Conservation (phyloP, 2,113 vertebrate species). For the Mugil cephalus region DNA sequence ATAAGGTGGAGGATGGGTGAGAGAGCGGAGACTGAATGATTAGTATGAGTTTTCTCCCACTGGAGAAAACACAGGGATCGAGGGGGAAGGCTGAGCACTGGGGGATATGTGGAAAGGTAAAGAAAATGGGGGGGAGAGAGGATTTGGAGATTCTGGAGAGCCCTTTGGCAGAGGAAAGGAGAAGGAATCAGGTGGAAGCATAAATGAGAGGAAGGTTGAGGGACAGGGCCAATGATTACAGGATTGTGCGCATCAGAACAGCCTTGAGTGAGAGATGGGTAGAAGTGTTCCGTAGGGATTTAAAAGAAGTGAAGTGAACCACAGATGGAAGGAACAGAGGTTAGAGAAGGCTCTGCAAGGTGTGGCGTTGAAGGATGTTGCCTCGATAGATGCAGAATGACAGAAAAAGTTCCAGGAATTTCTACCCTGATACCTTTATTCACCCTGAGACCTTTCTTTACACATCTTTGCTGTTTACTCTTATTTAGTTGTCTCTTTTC, state of each 20-base stretch:
- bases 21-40: slow-evolving; percentile 66
- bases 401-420: slow-evolving; percentile 12
- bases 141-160: slow-evolving; percentile 64
- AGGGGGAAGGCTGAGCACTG: slow-evolving; percentile 37
- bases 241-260: slow-evolving; percentile 61
- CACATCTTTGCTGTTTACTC: background rate
- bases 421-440: background rate
- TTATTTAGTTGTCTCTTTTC: background rate
- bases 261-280: slow-evolving; percentile 45
- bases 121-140: slow-evolving; percentile 56
- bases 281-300: slow-evolving; percentile 10
- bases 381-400: slow-evolving; percentile 3
- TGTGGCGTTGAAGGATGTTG: slow-evolving; percentile 9
- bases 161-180: slow-evolving; percentile 62
- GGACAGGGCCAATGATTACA: slow-evolving; percentile 65
- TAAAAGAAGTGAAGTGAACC: slow-evolving; percentile 13
- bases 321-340: slow-evolving; percentile 16
- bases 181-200: slow-evolving; percentile 57
- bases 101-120: slow-evolving; percentile 54
- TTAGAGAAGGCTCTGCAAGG: slow-evolving; percentile 4
- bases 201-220: slow-evolving; percentile 41
- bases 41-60: slow-evolving; percentile 63
- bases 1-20: slow-evolving; percentile 43
- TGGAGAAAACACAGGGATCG: slow-evolving; percentile 59
- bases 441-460: background rate